phyloP scores from a whole-genome alignment of 2,113 vertebrate genomes.

The Mirounga angustirostris region DNA sequence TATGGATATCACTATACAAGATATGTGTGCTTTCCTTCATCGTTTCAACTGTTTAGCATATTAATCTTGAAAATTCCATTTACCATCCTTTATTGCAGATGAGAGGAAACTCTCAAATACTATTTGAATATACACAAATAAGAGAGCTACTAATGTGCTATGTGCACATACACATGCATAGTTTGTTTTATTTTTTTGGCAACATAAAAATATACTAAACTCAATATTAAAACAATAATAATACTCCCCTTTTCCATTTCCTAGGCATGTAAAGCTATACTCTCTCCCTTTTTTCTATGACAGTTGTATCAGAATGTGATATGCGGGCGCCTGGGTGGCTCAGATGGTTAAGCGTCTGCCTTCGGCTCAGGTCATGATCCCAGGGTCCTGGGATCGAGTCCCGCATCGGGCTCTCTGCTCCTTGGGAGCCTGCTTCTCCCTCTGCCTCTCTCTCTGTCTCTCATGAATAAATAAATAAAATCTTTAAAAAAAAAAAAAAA shows the following conservation, averaged over 20 bases:
- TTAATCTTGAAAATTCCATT: not conserved
- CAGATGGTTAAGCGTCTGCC: no score
- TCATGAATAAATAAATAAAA: no score
- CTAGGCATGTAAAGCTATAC: conserved; percentile 35
- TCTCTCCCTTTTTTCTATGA: conserved; percentile 52
- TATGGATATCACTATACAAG: not conserved
- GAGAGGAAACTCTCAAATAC: conserved; percentile 37
- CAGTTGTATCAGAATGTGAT: not conserved
- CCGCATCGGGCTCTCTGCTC: no score
- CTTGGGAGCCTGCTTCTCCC: no score
- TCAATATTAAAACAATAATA: not conserved
- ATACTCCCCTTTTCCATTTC: not conserved
- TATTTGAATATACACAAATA: not conserved
- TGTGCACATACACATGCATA: conserved; percentile 33
- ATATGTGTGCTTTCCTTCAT: not conserved
- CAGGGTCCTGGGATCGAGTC: no score
- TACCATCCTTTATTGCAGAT: not conserved
- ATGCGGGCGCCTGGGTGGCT: no score
- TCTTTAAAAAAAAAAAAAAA: no score
- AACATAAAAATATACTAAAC: conserved; percentile 47
- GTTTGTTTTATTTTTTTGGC: conserved; percentile 71
- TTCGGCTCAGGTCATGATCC: no score
- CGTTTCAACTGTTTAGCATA: not conserved
- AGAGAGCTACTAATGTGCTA: not conserved
- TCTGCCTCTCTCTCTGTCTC: no score